phyloP scores from a whole-genome alignment of 2,888 invertebrate species.

The Eupithecia insigniata region DNA sequence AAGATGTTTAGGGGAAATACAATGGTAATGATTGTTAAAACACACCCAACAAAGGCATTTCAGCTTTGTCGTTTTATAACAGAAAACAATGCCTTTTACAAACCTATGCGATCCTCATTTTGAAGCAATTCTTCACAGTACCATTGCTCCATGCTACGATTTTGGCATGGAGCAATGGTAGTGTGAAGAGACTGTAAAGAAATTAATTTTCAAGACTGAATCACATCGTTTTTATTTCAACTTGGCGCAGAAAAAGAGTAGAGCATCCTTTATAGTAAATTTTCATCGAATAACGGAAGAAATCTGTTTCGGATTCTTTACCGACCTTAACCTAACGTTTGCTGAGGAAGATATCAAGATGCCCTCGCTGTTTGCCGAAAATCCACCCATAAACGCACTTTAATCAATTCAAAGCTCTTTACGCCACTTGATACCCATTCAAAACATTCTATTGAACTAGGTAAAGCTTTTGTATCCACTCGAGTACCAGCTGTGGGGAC shows the following conservation, averaged over 20 bases:
- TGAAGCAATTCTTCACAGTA: background rate
- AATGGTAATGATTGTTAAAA: constrained; percentile 13
- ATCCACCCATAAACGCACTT: background rate
- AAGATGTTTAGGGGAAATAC: constrained; percentile 9
- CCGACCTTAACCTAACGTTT: background rate
- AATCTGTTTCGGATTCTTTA: background rate
- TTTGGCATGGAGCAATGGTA: too few relatives aligned
- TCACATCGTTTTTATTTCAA: background rate
- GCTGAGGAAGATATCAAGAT: background rate
- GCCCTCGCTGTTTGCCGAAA: background rate
- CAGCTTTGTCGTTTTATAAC: background rate
- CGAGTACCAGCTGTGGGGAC: background rate
- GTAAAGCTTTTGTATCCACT: background rate
- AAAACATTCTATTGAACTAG: constrained; percentile 6
- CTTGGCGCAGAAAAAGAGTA: background rate
- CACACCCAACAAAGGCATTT: background rate
- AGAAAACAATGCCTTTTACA: background rate
- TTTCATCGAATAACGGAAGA: background rate
- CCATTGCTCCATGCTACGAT: background rate
- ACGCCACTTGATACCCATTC: background rate
- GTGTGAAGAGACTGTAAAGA: too few relatives aligned
- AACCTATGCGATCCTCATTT: background rate
- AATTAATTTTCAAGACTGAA: background rate
- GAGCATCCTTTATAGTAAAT: background rate
- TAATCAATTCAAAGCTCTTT: background rate